A percentile compares a stretch with the other conserved stretches of the same genome.
Evolutionary conservation across 2,113 vertebrate genomes (phyloP).

Genomic region (Silurus asotus): DNA sequence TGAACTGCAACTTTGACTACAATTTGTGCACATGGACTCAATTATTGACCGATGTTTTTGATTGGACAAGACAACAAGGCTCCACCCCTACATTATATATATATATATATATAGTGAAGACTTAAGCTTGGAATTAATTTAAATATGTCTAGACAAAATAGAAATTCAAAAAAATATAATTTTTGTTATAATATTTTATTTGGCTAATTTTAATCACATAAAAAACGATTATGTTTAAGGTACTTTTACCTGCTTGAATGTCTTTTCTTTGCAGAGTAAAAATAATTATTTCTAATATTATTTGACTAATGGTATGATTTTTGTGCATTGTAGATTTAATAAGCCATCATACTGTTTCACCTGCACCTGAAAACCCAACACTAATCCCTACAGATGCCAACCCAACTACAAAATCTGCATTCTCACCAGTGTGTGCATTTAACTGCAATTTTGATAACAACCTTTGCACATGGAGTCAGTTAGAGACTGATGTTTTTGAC

Average conservation of each 20-base stretch:
- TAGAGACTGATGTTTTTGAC: constrained; percentile 72
- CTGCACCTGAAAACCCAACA: not conserved
- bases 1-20: constrained; percentile 68
- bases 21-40: constrained; percentile 73
- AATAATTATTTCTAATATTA: not conserved
- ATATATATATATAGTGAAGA: too few species aligned
- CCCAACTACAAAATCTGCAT: not conserved
- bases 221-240: not conserved
- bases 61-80: constrained; percentile 61
- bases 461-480: constrained; percentile 73
- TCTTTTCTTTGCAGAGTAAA: not conserved
- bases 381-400: not conserved
- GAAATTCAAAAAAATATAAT: too few species aligned
- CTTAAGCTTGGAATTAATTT: not conserved
- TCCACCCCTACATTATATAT: constrained; percentile 56
- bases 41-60: constrained; percentile 71
- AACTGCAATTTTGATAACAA: constrained; percentile 72
- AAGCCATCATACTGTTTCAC: not conserved
- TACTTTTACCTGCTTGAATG: not conserved
- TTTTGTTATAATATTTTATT: not conserved
- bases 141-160: not conserved
- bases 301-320: not conserved
- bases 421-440: constrained; percentile 58
- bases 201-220: not conserved
- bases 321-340: not conserved